These are phyloP conservation scores for Apomyelois bistriatella DNA, from an alignment of 2,888 invertebrate genomes.

Conservation along the genomic window DNA sequence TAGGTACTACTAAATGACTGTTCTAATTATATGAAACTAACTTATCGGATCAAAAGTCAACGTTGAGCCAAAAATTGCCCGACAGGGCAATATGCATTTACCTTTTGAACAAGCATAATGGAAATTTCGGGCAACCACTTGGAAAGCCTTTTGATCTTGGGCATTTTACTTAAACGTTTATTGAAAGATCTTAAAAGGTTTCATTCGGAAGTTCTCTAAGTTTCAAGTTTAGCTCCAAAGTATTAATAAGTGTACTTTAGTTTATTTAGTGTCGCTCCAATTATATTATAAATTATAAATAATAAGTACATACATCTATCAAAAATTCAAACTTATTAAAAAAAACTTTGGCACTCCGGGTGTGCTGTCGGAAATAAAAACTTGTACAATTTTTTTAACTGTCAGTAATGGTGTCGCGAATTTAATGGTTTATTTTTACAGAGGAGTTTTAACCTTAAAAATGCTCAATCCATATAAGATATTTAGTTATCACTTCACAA, in stretches of 20 bases:
- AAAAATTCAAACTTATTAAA: no score
- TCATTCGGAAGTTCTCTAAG: slow-evolving; percentile 14
- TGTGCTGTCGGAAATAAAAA: no score
- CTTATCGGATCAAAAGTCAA: slow-evolving; percentile 10
- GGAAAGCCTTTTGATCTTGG: slow-evolving; percentile 67
- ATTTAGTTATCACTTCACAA: no score
- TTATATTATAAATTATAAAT: neutral
- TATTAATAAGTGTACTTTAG: neutral
- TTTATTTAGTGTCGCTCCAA: slow-evolving; percentile 7
- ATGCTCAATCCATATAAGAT: no score
- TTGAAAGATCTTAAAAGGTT: slow-evolving; percentile 39
- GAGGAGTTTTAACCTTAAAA: no score
- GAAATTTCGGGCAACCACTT: slow-evolving; percentile 67
- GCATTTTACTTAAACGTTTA: slow-evolving; percentile 53
- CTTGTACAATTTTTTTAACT: no score
- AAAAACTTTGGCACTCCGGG: no score
- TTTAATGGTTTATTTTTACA: no score
- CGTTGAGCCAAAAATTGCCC: slow-evolving; percentile 23
- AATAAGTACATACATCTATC: no score
- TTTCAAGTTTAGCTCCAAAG: slow-evolving; percentile 10
- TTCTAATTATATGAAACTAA: slow-evolving; percentile 1
- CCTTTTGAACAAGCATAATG: slow-evolving; percentile 62
- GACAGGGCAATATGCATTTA: slow-evolving; percentile 47
- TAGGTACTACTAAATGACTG: no score
- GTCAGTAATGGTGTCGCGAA: no score